phyloP scores from a whole-genome alignment of 64 coral and sea anemone species.

The Astreopora myriophthalma region DNA sequence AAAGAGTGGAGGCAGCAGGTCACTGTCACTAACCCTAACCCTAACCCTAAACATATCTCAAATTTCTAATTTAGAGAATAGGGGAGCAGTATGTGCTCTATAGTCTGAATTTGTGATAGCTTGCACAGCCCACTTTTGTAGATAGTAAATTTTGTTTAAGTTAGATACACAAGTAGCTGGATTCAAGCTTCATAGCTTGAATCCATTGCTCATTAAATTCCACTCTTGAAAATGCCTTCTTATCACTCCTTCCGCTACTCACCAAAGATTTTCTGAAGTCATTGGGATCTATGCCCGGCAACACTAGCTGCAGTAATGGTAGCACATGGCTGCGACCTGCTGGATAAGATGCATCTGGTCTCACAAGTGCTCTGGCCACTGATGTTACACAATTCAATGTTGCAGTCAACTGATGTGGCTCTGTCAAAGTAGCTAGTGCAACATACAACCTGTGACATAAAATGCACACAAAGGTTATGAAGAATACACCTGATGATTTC shows the following conservation, averaged over 20 bases:
- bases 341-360: slow-evolving; percentile 84
- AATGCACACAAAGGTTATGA: neutral
- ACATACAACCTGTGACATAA: slow-evolving; percentile 82
- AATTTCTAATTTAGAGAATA: no score
- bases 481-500: neutral
- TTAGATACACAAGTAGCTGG: no score
- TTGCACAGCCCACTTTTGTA: no score
- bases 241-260: neutral
- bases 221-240: no score
- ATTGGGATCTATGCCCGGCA: slow-evolving; percentile 99
- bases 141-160: no score
- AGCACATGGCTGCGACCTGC: slow-evolving; percentile 84
- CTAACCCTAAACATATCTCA: no score
- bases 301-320: slow-evolving; percentile 75
- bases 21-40: no score
- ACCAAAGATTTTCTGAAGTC: slow-evolving; percentile 99
- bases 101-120: no score
- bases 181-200: no score
- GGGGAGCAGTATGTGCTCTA: no score
- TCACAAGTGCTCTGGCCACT: slow-evolving; percentile 88
- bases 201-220: no score
- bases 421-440: slow-evolving; percentile 89
- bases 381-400: slow-evolving; percentile 93
- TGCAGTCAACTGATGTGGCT: slow-evolving; percentile 98
- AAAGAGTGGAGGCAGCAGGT: no score